phyloP scores from a whole-genome alignment of 2,113 vertebrate genomes.

The Ranitomeya variabilis region DNA sequence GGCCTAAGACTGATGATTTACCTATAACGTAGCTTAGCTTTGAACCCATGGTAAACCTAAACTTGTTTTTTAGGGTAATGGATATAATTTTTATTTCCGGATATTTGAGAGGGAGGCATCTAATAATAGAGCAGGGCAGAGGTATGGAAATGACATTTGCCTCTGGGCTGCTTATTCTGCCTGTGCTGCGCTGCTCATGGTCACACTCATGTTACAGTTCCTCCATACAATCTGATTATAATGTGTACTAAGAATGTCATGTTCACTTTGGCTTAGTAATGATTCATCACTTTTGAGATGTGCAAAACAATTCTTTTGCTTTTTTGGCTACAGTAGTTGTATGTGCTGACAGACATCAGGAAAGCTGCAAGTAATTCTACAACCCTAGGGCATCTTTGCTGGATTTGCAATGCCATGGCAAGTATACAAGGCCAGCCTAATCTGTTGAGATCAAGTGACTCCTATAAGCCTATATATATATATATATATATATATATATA shows the following conservation, averaged over 20 bases:
- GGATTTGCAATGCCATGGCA: too few species aligned
- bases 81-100: not conserved
- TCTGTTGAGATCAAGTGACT: too few species aligned
- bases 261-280: not conserved
- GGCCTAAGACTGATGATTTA: too few species aligned
- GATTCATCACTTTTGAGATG: not conserved
- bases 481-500: not conserved
- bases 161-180: not conserved
- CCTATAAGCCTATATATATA: not conserved
- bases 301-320: not conserved
- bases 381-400: not conserved
- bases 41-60: too few species aligned
- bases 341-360: not conserved
- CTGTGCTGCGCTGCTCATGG: not conserved
- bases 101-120: not conserved
- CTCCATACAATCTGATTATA: not conserved
- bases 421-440: too few species aligned
- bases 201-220: not conserved
- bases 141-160: not conserved
- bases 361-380: not conserved
- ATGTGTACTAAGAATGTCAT: not conserved
- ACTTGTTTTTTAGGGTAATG: too few species aligned
- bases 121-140: not conserved
- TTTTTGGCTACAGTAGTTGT: not conserved
- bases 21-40: too few species aligned